Percentiles rank a stretch among this genome's conserved stretches.
These are phyloP conservation scores for Diadegma fenestrale DNA, from an alignment of 2,888 invertebrate genomes.

Conservation along the genomic window DNA sequence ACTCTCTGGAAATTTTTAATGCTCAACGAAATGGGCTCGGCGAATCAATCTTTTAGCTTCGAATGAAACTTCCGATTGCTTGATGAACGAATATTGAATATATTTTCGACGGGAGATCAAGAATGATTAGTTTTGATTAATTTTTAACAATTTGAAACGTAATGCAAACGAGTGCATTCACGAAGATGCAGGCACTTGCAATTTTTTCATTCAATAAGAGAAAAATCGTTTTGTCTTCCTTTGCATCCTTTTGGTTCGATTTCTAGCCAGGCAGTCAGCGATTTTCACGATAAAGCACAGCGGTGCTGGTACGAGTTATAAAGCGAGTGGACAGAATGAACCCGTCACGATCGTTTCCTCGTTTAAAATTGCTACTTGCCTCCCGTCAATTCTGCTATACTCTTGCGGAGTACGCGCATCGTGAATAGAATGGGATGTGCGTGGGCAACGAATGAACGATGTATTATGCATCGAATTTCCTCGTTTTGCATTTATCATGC, in stretches of 20 bases:
- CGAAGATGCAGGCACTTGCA: too few species aligned
- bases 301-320: not conserved
- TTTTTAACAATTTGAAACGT: too few species aligned
- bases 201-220: too few species aligned
- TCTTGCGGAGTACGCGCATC: constrained; percentile 11
- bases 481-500: constrained; percentile 16
- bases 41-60: not conserved
- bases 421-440: not conserved
- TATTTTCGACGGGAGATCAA: not conserved
- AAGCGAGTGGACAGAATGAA: constrained; percentile 42
- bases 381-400: constrained; percentile 40
- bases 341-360: constrained; percentile 26
- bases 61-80: not conserved
- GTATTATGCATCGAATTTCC: constrained; percentile 58
- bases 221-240: not conserved
- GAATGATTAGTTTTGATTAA: not conserved
- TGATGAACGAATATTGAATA: not conserved
- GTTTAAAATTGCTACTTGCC: constrained; percentile 49
- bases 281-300: constrained; percentile 14
- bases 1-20: not conserved
- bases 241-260: not conserved
- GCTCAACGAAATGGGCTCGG: not conserved
- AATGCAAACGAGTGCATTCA: too few species aligned
- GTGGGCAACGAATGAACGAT: constrained; percentile 35
- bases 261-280: not conserved